Base-by-base conservation (phyloP, 1,140 invertebrate genomes). In the Cotesia vestalis region DNA sequence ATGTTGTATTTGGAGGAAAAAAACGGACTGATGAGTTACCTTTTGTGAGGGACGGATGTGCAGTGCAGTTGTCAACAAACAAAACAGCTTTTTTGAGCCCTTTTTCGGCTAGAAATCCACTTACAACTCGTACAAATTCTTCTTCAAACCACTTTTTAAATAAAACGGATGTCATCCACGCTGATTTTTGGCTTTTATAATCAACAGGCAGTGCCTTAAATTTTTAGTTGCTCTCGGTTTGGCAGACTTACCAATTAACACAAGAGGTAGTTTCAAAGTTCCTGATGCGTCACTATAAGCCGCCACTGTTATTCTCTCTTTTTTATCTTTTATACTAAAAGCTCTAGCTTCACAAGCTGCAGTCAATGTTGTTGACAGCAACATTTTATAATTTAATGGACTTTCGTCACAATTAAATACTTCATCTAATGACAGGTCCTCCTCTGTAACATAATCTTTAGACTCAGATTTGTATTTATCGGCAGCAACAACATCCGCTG, bases 271-370 rank as follows among this genome's bases (percentile, higher is more conserved):
- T 79, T 78, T 79, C 61, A 82, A 78, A 35, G 73, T 81, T 3
- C 81, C 79, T 66, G 75, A 77, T 52, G 79, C 81, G 79, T 86
- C 86, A 62, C 79, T 79, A 66, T 82, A 86, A 36, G 81, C 73
- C 75, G 86, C 75, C 34, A 80, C 75, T 3, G 75, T 77, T 2
- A 79, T n/a, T 36, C 71, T 66, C 53, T 79, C 60, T 73, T 77
- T 75, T 14, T 69, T 69, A 12, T 52, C 11, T 69, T 81, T 75
- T 8, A 73, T 27, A 2, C 77, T 75, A 5, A 51, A 17, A 5
- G 77, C 75, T 5, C 55, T 36, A 53, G 11, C 53, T 67, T 79
- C 79, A 51, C 57, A 20, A 72, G 67, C 76, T 27, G 74, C 60
- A 3, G 74, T 75, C 17, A 82, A 71, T 27, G 75, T 81, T 75